Evolutionary conservation across 2,113 vertebrate species (phyloP), one percentile per base, ranked within the genome.

Genomic region (Andinoacara biseriatus): DNA sequence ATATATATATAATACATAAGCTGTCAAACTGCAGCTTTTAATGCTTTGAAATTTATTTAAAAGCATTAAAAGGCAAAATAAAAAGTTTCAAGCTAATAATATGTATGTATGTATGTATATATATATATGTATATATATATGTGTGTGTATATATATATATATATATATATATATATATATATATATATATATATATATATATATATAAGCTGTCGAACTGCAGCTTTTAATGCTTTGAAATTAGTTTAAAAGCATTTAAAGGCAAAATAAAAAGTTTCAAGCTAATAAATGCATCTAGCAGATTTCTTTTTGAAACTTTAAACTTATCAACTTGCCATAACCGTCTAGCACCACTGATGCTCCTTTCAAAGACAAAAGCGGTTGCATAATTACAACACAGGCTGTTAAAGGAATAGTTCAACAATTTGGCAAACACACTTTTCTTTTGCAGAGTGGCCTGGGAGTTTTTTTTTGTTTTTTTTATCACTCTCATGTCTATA

Each of bases 291-390:
- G 65, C 29, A 15, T 69, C 9, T 15, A 69, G 0, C 65, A 49
- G 10, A 49, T 31, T 52, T 31, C 15, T 52, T 52, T 52, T 52
- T 17, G 15, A 18, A 18, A 52, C 46, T 52, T 52, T 52, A 7
- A 52, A 52, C 24, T 72, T 52, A 52, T 72, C 65, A 13, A 52
- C 26, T 72, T 10, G 26, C 65, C 46, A 0, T 72, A 52, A 31
- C 17, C n/a, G 46, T 13, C 65, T 52, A 52, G 65, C 65, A 3
- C 46, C 65, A n/a, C 65, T n/a, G 17, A 31, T 63, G 76, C 81
- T 52, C 8, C 35, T 67, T 86, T 87, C 49, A 72, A 82, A 85
- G 46, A 78, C 24, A 59, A 38, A 60, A 72, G 35, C 43, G 7
- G 82, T 74, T 87, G 58, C 40, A 74, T 65, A 81, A 81, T 74